phyloP scores from a whole-genome alignment of 1,140 invertebrate species.

The Drosophila prosaltans region DNA sequence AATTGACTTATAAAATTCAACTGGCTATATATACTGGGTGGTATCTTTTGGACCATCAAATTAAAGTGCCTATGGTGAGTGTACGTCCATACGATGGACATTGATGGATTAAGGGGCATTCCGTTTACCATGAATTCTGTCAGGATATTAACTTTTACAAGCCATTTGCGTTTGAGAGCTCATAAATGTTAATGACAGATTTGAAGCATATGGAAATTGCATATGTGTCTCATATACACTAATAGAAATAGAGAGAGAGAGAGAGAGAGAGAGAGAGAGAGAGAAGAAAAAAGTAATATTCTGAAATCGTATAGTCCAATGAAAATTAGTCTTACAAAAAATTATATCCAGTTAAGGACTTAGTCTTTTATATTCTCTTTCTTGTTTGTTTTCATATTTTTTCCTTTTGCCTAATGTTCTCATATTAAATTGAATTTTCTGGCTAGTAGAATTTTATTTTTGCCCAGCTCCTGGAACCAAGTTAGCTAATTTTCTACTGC shows the following conservation, averaged over 20 bases:
- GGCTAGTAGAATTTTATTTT: not conserved
- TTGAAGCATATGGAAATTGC: slow-evolving; percentile 16
- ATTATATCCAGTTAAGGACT: not conserved
- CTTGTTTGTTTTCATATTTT: not conserved
- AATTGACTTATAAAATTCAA: slow-evolving; percentile 59
- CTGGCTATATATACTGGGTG: too few species aligned
- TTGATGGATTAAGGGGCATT: slow-evolving; percentile 50
- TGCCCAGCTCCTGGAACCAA: slow-evolving; percentile 12
- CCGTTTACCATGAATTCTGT: not conserved
- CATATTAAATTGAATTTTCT: slow-evolving; percentile 8
- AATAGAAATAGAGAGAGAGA: not conserved
- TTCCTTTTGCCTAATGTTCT: not conserved
- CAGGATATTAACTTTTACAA: slow-evolving; percentile 48
- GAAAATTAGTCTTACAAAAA: slow-evolving; percentile 1
- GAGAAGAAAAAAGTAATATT: not conserved
- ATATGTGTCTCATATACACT: not conserved
- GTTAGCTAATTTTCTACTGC: slow-evolving; percentile 70
- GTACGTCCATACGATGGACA: slow-evolving; percentile 1
- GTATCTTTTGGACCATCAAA: slow-evolving; percentile 28
- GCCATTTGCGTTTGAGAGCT: slow-evolving; percentile 36
- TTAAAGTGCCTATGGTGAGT: slow-evolving; percentile 43
- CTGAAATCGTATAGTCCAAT: not conserved
- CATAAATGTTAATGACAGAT: slow-evolving; percentile 40
- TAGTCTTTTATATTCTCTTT: not conserved
- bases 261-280: not conserved